Conservation (phyloP, 2,113 vertebrate species). For the Merops nubicus region DNA sequence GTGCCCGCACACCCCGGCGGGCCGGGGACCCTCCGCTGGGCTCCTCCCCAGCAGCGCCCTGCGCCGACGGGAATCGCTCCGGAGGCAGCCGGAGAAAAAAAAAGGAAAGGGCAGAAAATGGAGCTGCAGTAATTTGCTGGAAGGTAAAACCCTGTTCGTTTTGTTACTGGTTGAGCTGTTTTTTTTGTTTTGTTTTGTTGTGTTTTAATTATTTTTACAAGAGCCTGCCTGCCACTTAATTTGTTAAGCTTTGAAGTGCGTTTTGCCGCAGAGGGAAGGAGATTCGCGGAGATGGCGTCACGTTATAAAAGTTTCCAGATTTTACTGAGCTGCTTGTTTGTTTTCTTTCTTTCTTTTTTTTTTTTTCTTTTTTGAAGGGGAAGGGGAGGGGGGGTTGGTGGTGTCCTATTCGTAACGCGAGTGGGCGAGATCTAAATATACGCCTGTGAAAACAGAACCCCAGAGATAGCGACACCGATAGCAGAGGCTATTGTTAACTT, state of each 20-base stretch:
- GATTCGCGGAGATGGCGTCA: conserved; percentile 9
- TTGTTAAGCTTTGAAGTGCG: neutral
- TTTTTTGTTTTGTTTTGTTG: neutral
- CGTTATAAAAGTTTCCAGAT: conserved; percentile 33
- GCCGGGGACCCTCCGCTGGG: neutral
- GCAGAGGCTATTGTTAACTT: conserved; percentile 57
- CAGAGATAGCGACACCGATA: conserved; percentile 14
- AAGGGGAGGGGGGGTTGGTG: accelerated
- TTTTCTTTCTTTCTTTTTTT: neutral
- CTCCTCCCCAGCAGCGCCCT: conserved; percentile 31
- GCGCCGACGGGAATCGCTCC: too few relatives aligned
- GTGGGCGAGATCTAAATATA: conserved; percentile 52
- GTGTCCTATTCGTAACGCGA: neutral
- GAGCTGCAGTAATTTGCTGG: conserved; percentile 3
- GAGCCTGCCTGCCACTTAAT: neutral
- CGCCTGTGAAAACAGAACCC: conserved; percentile 13
- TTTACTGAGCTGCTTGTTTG: neutral
- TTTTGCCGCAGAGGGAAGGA: neutral
- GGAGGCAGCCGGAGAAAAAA: neutral
- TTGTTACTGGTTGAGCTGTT: neutral
- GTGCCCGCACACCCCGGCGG: neutral
- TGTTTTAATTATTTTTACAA: neutral
- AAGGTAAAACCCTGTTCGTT: conserved; percentile 17
- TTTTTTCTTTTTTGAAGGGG: neutral
- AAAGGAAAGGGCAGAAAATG: neutral